Evolutionary conservation across 2,113 vertebrate genomes (phyloP).

Genomic region (Cyanistes caeruleus): DNA sequence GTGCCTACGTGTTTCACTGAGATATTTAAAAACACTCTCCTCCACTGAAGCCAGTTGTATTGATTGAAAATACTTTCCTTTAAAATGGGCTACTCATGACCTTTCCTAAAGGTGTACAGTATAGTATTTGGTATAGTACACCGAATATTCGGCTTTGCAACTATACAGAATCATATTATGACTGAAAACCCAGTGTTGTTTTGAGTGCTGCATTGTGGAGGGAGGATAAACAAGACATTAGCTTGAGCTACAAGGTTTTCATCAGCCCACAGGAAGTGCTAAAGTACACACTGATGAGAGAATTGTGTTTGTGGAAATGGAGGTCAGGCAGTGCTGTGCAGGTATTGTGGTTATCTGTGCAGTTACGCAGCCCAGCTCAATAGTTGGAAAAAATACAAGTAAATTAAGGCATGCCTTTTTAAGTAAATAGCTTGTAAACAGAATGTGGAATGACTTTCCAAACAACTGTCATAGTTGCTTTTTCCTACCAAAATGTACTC

Average conservation of each 20-base stretch:
- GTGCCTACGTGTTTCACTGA: background rate
- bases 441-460: background rate
- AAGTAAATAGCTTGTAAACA: background rate
- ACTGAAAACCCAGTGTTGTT: background rate
- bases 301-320: conserved; percentile 5
- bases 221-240: background rate
- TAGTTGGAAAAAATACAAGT: background rate
- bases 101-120: background rate
- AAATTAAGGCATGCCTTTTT: background rate
- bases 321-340: conserved; percentile 8
- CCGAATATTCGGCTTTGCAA: background rate
- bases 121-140: background rate
- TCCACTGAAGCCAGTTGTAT: background rate
- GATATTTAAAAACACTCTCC: background rate
- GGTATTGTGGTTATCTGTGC: background rate
- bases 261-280: conserved; percentile 64
- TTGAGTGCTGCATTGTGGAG: background rate
- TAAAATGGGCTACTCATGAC: background rate
- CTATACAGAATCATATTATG: background rate
- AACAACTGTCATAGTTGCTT: background rate
- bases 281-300: conserved; percentile 16
- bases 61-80: background rate
- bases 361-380: background rate
- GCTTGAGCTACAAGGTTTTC: background rate
- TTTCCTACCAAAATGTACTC: background rate